Evolutionary conservation across 2,888 invertebrate species (phyloP), one percentile per base, ranked within the genome.

Genomic region (Diadromus collaris): DNA sequence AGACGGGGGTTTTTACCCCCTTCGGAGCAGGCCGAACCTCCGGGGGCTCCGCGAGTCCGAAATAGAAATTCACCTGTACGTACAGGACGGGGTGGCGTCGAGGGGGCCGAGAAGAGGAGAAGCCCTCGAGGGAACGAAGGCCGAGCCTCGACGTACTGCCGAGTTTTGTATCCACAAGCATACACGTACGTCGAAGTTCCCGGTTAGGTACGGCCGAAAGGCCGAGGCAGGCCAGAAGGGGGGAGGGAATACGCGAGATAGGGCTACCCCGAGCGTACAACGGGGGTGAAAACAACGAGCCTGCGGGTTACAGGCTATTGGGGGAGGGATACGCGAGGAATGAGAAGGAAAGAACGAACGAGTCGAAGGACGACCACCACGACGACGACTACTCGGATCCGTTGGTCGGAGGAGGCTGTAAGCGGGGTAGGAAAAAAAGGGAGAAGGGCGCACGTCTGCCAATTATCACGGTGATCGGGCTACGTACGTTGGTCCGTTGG

Each of bases 101-200:
- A 29, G 71, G 65, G 65, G 60, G 46, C 24, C n/a, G 58, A 46
- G 58, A 78, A 76, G 74, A 81, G 75, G 68, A 77, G 83, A 83
- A 85, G 83, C 83, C 82, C 86, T 83, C 85, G 64, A 81, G 88
- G 86, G 83, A 85, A 83, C 83, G 69, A 65, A 61, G 72, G 64
- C 64, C 51, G 48, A 56, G 34, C 56, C 24, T 27, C 63, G 44
- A 38, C 64, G 54, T 44, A 61, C 65, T 61, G 56, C 69, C 63
- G 68, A 69, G 72, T 73, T 76, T 76, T 76, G 65, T 69, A 73
- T 73, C 48, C 63, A 72, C 76, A 64, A 71, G 48, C 54, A 76
- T 61, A 41, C 60, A 67, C 65, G 65, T 67, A 63, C 61, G 78
- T 71, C 67, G 63, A 79, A 76, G 76, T 76, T 79, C 68, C 51